phyloP scores from a whole-genome alignment of 1,140 invertebrate genomes.

The Nasonia giraulti region DNA sequence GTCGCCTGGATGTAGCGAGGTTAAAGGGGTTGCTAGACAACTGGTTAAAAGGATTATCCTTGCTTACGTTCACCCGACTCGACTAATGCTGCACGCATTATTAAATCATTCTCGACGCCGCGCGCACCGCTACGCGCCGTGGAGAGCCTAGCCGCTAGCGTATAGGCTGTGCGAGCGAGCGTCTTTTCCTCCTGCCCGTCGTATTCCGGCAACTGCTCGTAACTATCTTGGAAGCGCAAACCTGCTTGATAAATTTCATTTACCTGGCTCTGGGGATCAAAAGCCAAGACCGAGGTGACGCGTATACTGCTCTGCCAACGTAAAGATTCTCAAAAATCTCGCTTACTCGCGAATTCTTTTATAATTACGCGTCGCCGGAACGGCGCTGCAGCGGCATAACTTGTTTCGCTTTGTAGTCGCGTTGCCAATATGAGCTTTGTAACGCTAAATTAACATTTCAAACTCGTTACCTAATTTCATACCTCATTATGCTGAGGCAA shows the following conservation, averaged over 20 bases:
- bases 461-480: neutral
- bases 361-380: neutral
- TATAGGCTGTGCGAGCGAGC: neutral
- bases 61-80: slow-evolving; percentile 61
- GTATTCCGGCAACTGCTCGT: neutral
- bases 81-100: slow-evolving; percentile 67
- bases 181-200: neutral
- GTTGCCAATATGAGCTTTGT: neutral
- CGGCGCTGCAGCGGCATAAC: neutral
- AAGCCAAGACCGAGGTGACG: neutral
- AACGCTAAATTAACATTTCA: neutral
- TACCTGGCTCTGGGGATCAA: neutral
- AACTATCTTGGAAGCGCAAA: slow-evolving; percentile 13
- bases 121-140: slow-evolving; percentile 1
- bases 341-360: neutral
- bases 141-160: neutral
- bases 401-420: neutral
- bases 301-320: neutral
- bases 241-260: slow-evolving; percentile 16
- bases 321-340: neutral
- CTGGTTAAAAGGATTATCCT: slow-evolving; percentile 71
- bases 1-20: slow-evolving; percentile 62
- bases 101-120: slow-evolving; percentile 67
- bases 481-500: neutral
- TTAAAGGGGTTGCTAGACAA: slow-evolving; percentile 70